Percentiles rank a stretch among this genome's conserved stretches.
phyloP scores from a whole-genome alignment of 2,797 vertebrate species.

The Carcharodon carcharias region DNA sequence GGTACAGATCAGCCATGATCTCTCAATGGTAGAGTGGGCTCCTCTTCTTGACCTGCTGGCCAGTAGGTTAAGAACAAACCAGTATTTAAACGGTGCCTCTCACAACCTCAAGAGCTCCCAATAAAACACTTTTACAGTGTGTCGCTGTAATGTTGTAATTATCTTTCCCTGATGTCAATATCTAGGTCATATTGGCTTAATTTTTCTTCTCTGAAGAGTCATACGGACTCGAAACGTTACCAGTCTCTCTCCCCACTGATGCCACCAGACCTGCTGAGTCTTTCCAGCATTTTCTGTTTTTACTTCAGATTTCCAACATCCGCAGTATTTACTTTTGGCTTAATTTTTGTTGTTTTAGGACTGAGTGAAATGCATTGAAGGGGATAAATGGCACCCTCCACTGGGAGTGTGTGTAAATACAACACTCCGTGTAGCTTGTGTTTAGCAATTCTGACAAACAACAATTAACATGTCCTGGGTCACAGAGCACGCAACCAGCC shows the following conservation, averaged over 20 bases:
- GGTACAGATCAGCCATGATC: not conserved
- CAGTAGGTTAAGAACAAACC: not conserved
- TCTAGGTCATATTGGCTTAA: not conserved
- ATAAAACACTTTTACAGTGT: not conserved
- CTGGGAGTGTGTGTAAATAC: not conserved
- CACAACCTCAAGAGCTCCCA: not conserved
- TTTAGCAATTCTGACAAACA: too few species aligned
- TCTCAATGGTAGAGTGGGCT: not conserved
- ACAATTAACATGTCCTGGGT: too few species aligned
- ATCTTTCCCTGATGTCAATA: not conserved
- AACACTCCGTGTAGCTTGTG: too few species aligned
- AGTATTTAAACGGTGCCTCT: not conserved
- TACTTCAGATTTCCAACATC: too few species aligned
- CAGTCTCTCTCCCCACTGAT: too few species aligned
- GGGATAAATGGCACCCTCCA: not conserved
- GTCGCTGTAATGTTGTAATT: not conserved
- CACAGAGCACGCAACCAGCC: too few species aligned
- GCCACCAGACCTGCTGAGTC: too few species aligned
- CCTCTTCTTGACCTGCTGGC: not conserved
- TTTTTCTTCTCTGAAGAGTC: too few species aligned
- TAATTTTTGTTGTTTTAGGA: not conserved
- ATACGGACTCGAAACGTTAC: too few species aligned
- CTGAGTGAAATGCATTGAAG: not conserved
- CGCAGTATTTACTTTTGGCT: too few species aligned
- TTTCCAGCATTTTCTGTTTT: too few species aligned